Percentiles rank a stretch among this genome's conserved stretches.
Evolutionary conservation across 2,113 vertebrate genomes (phyloP).

Genomic region (Paralichthys olivaceus): DNA sequence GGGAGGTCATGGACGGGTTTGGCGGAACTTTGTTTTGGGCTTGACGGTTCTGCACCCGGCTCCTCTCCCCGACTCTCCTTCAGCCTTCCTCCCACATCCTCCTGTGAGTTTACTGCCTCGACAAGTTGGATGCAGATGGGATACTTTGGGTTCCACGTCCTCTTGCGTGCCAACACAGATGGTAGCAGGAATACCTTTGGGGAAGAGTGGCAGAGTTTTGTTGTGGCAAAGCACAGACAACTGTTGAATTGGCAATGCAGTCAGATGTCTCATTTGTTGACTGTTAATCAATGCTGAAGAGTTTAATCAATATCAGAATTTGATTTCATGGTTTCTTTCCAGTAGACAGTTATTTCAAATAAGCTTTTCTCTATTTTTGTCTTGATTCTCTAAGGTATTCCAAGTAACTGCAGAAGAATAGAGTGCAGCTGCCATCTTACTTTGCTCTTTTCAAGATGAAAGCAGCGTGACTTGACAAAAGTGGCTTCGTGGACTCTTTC

Average conservation of each 20-base stretch:
- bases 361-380: too few species aligned
- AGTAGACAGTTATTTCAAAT: background rate
- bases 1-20: slow-evolving; percentile 22
- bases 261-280: background rate
- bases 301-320: background rate
- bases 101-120: slow-evolving; percentile 24
- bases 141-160: slow-evolving; percentile 92
- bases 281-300: background rate
- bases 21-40: slow-evolving; percentile 24
- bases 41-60: background rate
- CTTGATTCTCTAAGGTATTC: background rate
- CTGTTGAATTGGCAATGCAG: background rate
- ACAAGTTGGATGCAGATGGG: slow-evolving; percentile 88
- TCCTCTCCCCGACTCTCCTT: slow-evolving; percentile 23
- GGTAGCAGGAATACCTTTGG: slow-evolving; percentile 88
- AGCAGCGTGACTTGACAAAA: slow-evolving; percentile 82
- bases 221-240: slow-evolving; percentile 19
- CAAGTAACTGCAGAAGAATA: too few species aligned
- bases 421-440: too few species aligned
- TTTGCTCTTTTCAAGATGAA: slow-evolving; percentile 84
- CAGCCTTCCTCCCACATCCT: slow-evolving; percentile 21
- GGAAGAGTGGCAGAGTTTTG: slow-evolving; percentile 36
- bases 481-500: slow-evolving; percentile 78
- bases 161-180: slow-evolving; percentile 85
- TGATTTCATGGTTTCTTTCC: background rate